phyloP scores from a whole-genome alignment of 2,113 vertebrate genomes.

The Anguilla japonica region DNA sequence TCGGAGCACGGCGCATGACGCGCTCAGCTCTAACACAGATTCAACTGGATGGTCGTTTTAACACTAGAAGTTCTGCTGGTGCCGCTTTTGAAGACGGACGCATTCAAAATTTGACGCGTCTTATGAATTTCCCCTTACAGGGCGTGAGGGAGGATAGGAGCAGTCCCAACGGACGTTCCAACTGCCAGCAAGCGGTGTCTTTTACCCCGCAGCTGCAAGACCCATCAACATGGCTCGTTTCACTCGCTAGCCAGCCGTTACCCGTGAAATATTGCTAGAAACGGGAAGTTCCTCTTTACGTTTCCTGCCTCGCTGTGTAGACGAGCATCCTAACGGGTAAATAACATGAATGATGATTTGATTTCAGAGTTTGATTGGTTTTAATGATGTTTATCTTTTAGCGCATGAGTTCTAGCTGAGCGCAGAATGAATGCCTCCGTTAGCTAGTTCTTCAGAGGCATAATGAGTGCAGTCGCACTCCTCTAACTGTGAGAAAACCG shows the following conservation, averaged over 20 bases:
- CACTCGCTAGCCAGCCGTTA: not conserved
- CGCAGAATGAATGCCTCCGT: not conserved
- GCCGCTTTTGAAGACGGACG: too few relatives aligned
- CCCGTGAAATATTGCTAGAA: conserved; percentile 25
- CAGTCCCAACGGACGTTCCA: too few relatives aligned
- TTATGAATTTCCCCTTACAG: not conserved
- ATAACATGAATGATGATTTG: not conserved
- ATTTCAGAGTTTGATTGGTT: not conserved
- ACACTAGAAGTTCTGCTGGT: too few relatives aligned
- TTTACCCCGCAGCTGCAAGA: conserved; percentile 35
- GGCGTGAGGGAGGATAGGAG: not conserved
- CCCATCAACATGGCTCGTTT: conserved; percentile 40
- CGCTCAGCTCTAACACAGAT: too few relatives aligned
- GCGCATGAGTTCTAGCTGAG: not conserved
- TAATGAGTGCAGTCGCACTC: not conserved
- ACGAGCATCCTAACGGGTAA: not conserved
- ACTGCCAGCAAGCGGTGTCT: not conserved
- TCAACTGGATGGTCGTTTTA: too few relatives aligned
- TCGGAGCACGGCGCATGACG: too few relatives aligned
- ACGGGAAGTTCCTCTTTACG: conserved; percentile 18
- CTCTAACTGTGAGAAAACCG: not conserved
- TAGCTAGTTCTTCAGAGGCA: not conserved
- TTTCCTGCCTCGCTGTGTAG: not conserved
- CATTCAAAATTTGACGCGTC: too few relatives aligned
- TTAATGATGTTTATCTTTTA: not conserved